Conservation (phyloP, 2,888 invertebrate species). For the Formica aserva region DNA sequence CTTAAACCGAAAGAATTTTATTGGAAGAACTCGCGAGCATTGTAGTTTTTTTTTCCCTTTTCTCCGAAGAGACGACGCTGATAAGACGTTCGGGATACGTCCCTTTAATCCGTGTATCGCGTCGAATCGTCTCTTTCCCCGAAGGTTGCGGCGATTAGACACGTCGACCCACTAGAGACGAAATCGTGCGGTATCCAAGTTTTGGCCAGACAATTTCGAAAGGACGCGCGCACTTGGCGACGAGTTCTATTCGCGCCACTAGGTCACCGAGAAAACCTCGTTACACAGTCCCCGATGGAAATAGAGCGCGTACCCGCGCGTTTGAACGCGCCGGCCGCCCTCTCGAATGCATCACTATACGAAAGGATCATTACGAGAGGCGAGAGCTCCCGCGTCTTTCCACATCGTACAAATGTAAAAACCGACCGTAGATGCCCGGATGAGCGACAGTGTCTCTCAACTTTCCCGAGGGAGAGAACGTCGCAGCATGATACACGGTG, state of each 20-base stretch:
- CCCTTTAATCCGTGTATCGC: background rate
- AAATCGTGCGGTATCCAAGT: constrained; percentile 72
- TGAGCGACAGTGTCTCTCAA: constrained; percentile 39
- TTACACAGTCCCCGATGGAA: constrained; percentile 71
- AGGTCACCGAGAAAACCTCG: constrained; percentile 82
- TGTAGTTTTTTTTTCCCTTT: background rate
- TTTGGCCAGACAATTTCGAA: constrained; percentile 79
- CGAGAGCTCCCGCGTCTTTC: constrained; percentile 47
- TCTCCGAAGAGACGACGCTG: background rate
- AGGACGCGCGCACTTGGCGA: constrained; percentile 76
- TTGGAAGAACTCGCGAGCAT: background rate
- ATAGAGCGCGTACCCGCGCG: constrained; percentile 63
- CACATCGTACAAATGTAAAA: constrained; percentile 56
- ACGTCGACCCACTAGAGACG: constrained; percentile 30
- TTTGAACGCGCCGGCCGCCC: constrained; percentile 52
- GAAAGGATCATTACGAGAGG: constrained; percentile 59
- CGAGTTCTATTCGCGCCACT: constrained; percentile 83
- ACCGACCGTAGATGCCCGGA: constrained; percentile 46
- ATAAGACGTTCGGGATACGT: background rate
- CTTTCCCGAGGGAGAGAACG: background rate
- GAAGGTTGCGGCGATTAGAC: constrained; percentile 45
- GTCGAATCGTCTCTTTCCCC: background rate
- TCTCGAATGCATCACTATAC: constrained; percentile 67
- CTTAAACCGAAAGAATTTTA: too few relatives aligned
- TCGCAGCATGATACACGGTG: background rate